Evolutionary conservation across 1,140 invertebrate genomes (phyloP).

Genomic region (Euura lappo): DNA sequence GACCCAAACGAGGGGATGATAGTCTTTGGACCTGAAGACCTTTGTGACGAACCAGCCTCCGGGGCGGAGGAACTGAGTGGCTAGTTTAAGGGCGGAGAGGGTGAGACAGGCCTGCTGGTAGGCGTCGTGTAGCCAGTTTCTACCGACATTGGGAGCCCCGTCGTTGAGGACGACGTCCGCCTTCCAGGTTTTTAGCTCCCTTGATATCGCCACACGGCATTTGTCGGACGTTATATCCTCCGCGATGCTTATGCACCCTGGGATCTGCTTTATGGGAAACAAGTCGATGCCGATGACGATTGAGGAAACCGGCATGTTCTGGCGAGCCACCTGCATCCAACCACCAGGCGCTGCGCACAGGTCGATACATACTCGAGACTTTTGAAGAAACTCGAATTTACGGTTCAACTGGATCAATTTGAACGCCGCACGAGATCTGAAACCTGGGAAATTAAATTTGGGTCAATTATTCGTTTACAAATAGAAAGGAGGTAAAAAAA

Average conservation of each 20-base stretch:
- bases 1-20: constrained; percentile 93
- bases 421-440: constrained; percentile 95
- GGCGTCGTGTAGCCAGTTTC: constrained; percentile 97
- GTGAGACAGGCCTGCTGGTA: constrained; percentile 93
- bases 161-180: constrained; percentile 97
- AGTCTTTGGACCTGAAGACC: constrained; percentile 98
- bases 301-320: constrained; percentile 98
- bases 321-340: constrained; percentile 99
- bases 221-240: constrained; percentile 98
- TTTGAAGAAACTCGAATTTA: constrained; percentile 97
- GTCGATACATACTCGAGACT: constrained; percentile 95
- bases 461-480: background rate
- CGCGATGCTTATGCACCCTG: constrained; percentile 86
- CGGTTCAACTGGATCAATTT: constrained; percentile 98
- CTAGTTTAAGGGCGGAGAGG: constrained; percentile 90
- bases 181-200: constrained; percentile 93
- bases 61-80: constrained; percentile 88
- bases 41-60: constrained; percentile 99
- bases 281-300: constrained; percentile 96
- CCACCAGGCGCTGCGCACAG: constrained; percentile 99
- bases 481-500: no score
- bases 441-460: constrained; percentile 71
- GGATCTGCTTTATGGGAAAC: constrained; percentile 92
- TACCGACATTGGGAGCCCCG: constrained; percentile 98
- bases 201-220: constrained; percentile 77